Conservation (phyloP, 2,888 invertebrate species). For the Pantelozetes paolii region DNA sequence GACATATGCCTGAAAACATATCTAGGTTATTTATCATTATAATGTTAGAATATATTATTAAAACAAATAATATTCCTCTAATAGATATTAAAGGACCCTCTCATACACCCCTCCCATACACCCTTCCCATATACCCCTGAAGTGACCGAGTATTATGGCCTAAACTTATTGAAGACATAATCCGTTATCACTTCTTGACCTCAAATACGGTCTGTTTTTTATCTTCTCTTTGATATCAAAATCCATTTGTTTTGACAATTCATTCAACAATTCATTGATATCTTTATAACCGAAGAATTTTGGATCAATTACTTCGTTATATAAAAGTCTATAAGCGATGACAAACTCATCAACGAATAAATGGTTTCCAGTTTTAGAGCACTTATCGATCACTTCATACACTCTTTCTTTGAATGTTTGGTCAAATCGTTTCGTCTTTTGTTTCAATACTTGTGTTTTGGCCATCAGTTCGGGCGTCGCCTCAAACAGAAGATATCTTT, state of each 20-base stretch:
- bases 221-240: constrained; percentile 11
- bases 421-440: not conserved
- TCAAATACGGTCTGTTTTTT: not conserved
- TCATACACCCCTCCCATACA: no score
- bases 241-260: constrained; percentile 4
- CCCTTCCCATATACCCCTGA: no score
- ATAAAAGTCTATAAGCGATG: not conserved
- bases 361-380: not conserved
- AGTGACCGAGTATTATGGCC: no score
- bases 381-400: not conserved
- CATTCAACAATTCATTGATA: not conserved
- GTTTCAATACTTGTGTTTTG: not conserved
- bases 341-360: not conserved
- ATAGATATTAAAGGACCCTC: no score
- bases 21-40: no score
- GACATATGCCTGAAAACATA: no score
- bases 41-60: no score
- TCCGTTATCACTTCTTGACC: no score
- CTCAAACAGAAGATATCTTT: not conserved
- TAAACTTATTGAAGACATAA: no score
- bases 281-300: not conserved
- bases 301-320: not conserved
- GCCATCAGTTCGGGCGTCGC: not conserved
- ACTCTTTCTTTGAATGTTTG: not conserved
- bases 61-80: no score